Conservation (phyloP, 1,140 invertebrate genomes). For the Lysiphlebus fabarum region DNA sequence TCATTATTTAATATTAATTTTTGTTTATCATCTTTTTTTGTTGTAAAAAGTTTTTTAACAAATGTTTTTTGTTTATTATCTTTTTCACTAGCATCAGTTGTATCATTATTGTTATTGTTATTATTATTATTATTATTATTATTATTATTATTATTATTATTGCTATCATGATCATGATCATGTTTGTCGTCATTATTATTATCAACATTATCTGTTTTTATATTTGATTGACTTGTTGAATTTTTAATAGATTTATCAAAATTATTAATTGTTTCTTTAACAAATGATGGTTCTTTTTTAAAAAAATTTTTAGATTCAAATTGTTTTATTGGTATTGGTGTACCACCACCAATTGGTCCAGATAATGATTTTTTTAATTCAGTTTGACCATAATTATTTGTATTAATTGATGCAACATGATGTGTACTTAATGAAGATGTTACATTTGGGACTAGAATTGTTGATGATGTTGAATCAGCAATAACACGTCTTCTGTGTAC, state of each 20-base stretch:
- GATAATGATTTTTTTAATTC: conserved; percentile 42
- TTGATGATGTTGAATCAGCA: conserved; percentile 60
- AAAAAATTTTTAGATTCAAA: conserved; percentile 34
- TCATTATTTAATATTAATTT: conserved; percentile 29
- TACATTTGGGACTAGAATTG: conserved; percentile 43
- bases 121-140: too few relatives aligned
- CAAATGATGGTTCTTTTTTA: conserved; percentile 36
- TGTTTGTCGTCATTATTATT: too few relatives aligned
- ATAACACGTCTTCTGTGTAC: conserved; percentile 69
- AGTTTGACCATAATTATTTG: conserved; percentile 21
- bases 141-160: too few relatives aligned
- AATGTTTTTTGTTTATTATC: too few relatives aligned
- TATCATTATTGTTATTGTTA: too few relatives aligned
- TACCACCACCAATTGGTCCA: conserved; percentile 52
- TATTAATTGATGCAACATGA: conserved; percentile 35
- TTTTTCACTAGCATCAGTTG: too few relatives aligned
- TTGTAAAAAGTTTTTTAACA: neutral
- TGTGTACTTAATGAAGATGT: conserved; percentile 45
- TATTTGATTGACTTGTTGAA: neutral
- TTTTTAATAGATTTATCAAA: conserved; percentile 17
- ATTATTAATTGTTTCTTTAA: neutral
- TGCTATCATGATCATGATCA: too few relatives aligned
- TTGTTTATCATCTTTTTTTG: conserved; percentile 35
- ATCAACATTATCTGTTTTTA: too few relatives aligned
- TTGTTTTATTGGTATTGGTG: conserved; percentile 50